Percentiles rank a stretch among this genome's conserved stretches.
phyloP scores from a whole-genome alignment of 2,888 invertebrate species.

The Tridacna crocea region DNA sequence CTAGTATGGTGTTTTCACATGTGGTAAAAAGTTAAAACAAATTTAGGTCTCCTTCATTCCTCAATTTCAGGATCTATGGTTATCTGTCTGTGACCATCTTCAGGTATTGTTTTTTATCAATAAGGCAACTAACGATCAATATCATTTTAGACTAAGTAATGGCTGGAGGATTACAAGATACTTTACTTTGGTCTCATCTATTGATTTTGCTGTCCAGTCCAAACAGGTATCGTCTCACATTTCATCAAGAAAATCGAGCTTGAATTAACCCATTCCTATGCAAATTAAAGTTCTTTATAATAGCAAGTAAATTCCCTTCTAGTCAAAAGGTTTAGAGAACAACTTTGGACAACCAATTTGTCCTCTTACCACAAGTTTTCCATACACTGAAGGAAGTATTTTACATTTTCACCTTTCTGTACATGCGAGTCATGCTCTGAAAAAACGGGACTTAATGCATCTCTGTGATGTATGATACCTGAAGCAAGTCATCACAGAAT shows the following conservation, averaged over 20 bases:
- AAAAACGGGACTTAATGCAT: too few relatives aligned
- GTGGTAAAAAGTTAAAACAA: background rate
- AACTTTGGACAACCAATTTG: background rate
- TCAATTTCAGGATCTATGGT: too few relatives aligned
- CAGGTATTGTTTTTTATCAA: constrained; percentile 6
- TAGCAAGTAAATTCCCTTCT: too few relatives aligned
- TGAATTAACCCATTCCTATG: background rate
- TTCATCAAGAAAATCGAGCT: background rate
- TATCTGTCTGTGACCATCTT: background rate
- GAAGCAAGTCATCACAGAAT: too few relatives aligned
- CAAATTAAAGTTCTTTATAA: background rate
- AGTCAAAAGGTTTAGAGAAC: too few relatives aligned
- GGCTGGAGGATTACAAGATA: constrained; percentile 16
- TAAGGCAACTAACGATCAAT: constrained; percentile 1
- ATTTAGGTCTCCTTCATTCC: background rate
- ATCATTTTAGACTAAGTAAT: constrained; percentile 1
- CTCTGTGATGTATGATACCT: too few relatives aligned
- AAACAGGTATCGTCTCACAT: background rate
- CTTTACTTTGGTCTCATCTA: constrained; percentile 10
- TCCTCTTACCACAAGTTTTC: background rate
- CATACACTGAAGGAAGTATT: background rate
- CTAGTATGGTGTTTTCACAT: too few relatives aligned
- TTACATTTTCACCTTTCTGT: too few relatives aligned
- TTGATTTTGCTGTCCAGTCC: constrained; percentile 10
- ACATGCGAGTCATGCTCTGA: too few relatives aligned